Conservation (phyloP, 1,140 invertebrate genomes). For the Pemphigus obesinymphae region DNA sequence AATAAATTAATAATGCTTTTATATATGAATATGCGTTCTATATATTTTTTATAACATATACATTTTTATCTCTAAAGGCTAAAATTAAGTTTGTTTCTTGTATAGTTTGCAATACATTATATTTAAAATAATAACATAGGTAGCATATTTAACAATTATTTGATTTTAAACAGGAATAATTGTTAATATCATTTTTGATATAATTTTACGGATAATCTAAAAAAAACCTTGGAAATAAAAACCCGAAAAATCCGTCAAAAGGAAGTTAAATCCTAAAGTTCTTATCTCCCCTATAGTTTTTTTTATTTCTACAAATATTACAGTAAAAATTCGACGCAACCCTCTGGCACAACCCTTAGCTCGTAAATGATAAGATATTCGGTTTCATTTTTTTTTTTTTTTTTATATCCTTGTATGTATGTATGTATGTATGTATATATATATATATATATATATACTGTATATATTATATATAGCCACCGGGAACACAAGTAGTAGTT, state of each 20-base stretch:
- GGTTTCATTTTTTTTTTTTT: neutral
- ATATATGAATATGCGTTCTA: too few species aligned
- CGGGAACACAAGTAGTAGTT: neutral
- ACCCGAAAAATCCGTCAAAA: neutral
- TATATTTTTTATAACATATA: too few species aligned
- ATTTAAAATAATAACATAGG: too few species aligned
- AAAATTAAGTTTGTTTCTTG: too few species aligned
- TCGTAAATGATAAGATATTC: constrained; percentile 24
- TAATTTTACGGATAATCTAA: neutral
- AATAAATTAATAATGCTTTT: too few species aligned
- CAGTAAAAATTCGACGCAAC: neutral
- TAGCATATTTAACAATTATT: neutral
- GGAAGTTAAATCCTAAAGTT: neutral
- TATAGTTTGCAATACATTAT: too few species aligned
- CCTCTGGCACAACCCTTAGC: neutral
- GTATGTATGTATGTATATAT: too few species aligned
- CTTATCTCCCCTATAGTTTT: neutral
- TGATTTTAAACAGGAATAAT: neutral
- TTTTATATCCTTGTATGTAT: too few species aligned
- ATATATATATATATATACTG: too few species aligned
- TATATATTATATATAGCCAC: too few species aligned
- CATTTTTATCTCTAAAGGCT: too few species aligned
- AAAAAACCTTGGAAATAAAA: neutral
- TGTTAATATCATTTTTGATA: too few species aligned
- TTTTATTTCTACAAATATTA: neutral